Conservation (phyloP, 2,888 invertebrate species). For the Polymixis flavicincta region DNA sequence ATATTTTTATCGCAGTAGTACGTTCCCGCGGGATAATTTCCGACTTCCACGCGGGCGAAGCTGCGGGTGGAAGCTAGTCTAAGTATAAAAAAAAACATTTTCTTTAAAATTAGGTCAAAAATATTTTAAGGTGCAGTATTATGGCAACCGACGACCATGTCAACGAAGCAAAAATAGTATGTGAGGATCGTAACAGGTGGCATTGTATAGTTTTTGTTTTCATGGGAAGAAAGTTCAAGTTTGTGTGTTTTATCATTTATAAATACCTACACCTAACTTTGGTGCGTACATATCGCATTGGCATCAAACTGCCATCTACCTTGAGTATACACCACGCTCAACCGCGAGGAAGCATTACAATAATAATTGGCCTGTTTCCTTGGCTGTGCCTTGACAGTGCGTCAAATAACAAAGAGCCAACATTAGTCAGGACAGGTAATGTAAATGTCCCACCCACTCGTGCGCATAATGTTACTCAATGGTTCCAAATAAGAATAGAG, state of each 20-base stretch:
- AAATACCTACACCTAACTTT: not conserved
- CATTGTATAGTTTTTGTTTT: not conserved
- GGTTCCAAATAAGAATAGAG: constrained; percentile 41
- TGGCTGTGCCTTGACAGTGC: constrained; percentile 85
- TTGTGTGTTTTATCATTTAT: not conserved
- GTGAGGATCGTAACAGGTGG: not conserved
- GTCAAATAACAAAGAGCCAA: constrained; percentile 80
- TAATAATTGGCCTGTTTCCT: constrained; percentile 77
- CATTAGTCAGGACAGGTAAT: constrained; percentile 80
- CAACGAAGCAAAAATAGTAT: not conserved
- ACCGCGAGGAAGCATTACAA: constrained; percentile 71
- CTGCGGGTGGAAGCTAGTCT: no score
- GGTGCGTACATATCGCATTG: constrained; percentile 5
- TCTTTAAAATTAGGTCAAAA: not conserved
- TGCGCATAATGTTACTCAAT: constrained; percentile 60
- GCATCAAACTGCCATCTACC: not conserved
- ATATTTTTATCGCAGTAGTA: no score
- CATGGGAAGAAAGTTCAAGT: not conserved
- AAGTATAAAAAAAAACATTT: not conserved
- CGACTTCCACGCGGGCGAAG: no score
- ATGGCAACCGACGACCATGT: not conserved
- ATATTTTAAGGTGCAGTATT: not conserved
- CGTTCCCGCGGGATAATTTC: no score
- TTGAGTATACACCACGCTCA: constrained; percentile 24
- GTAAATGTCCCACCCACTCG: constrained; percentile 82